Evolutionary conservation across 2,113 vertebrate genomes (phyloP).

Genomic region (Lepisosteus osseus): DNA sequence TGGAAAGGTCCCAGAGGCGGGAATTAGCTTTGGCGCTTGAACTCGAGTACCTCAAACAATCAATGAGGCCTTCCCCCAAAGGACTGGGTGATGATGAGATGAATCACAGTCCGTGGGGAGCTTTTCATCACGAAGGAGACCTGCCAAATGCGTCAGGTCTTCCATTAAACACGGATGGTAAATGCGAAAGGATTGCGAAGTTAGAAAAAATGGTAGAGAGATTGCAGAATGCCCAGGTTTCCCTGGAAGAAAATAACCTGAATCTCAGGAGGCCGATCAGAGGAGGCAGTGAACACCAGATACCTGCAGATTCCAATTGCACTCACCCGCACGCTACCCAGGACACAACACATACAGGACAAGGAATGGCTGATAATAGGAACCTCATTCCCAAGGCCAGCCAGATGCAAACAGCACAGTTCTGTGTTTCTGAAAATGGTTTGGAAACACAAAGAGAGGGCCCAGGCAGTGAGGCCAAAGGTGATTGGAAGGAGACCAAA

Average conservation of each 20-base stretch:
- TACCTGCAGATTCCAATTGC: not conserved
- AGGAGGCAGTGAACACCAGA: slow-evolving; percentile 23
- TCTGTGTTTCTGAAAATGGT: slow-evolving; percentile 28
- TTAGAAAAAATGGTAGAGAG: slow-evolving; percentile 32
- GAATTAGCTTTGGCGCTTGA: slow-evolving; percentile 38
- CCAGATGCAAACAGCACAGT: slow-evolving; percentile 20
- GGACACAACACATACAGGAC: not conserved
- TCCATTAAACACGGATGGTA: slow-evolving; percentile 30
- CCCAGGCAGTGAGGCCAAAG: no score
- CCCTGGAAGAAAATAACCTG: slow-evolving; percentile 42
- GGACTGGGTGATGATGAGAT: not conserved
- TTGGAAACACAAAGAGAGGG: slow-evolving; percentile 17
- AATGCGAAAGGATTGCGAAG: slow-evolving; percentile 46
- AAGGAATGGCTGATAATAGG: not conserved
- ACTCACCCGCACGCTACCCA: not conserved
- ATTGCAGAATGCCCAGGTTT: slow-evolving; percentile 24
- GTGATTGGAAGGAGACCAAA: no score
- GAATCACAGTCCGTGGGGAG: no score
- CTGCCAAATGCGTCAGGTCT: not conserved
- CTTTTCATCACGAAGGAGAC: no score
- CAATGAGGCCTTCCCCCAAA: not conserved
- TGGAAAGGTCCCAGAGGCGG: slow-evolving; percentile 32
- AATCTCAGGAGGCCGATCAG: slow-evolving; percentile 45
- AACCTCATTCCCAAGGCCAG: slow-evolving; percentile 31
- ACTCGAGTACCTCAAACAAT: slow-evolving; percentile 33